Percentiles rank a stretch among this genome's conserved stretches.
These are phyloP conservation scores for Timandra comae DNA, from an alignment of 2,888 invertebrate genomes.

Conservation along the genomic window DNA sequence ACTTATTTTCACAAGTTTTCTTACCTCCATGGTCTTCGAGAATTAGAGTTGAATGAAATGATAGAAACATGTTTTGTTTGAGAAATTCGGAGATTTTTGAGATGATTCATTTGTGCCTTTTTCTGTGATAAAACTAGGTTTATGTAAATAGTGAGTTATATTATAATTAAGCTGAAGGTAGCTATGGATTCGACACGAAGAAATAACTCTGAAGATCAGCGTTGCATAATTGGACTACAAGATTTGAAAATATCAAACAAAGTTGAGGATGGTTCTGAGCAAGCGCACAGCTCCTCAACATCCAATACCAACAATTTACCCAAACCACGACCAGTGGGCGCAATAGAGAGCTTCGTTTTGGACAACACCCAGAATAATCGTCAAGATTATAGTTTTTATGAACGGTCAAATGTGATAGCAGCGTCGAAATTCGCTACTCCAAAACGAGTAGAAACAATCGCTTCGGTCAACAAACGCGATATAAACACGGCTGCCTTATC, in stretches of 20 bases:
- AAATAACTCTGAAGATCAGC: conserved; percentile 61
- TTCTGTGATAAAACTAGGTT: conserved; percentile 18
- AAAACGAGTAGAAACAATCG: conserved; percentile 81
- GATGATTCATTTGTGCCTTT: conserved; percentile 46
- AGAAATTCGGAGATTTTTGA: conserved; percentile 33
- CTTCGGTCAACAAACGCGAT: conserved; percentile 63
- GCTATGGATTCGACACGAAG: conserved; percentile 63
- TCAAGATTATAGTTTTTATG: conserved; percentile 75
- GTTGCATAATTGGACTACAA: conserved; percentile 68
- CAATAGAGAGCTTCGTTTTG: conserved; percentile 80
- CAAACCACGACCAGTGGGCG: conserved; percentile 78
- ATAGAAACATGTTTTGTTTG: conserved; percentile 28
- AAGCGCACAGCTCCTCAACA: conserved; percentile 62
- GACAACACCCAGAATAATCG: conserved; percentile 68
- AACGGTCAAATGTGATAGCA: conserved; percentile 84
- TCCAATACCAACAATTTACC: conserved; percentile 52
- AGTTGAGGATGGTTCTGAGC: conserved; percentile 70
- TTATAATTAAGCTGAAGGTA: conserved; percentile 1
- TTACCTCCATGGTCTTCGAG: too few relatives aligned
- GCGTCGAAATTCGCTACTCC: conserved; percentile 87
- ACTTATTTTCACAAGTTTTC: too few relatives aligned
- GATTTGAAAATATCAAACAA: conserved; percentile 72
- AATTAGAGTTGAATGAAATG: too few relatives aligned
- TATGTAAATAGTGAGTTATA: background rate
- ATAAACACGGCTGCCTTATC: conserved; percentile 57